A percentile compares a stretch with the other conserved stretches of the same genome.
These are phyloP conservation scores for Nemoura dubitans DNA, from an alignment of 2,888 invertebrate species.

Conservation along the genomic window DNA sequence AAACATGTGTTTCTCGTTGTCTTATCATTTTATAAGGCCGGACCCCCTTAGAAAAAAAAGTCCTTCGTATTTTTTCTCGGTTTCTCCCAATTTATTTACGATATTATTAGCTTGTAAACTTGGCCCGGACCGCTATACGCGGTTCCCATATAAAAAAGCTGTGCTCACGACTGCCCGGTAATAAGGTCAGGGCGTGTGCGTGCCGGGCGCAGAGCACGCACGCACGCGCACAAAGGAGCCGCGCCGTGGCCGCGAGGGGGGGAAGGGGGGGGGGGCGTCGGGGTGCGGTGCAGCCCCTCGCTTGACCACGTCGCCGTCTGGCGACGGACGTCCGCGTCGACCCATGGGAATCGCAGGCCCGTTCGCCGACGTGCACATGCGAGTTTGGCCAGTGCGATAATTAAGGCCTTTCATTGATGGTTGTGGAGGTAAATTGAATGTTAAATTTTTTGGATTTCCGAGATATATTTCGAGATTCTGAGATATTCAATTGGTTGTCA, in stretches of 20 bases:
- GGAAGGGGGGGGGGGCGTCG: neutral
- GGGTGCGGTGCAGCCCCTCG: neutral
- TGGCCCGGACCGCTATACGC: neutral
- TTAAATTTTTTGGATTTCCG: no score
- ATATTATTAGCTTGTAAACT: neutral
- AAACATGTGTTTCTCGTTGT: neutral
- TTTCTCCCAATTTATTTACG: neutral
- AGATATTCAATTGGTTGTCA: no score
- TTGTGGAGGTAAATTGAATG: no score
- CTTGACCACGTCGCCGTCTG: no score
- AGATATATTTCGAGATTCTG: no score
- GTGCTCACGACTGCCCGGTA: neutral
- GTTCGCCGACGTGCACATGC: no score
- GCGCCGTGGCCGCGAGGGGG: neutral
- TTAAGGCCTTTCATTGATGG: no score
- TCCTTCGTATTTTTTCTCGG: neutral
- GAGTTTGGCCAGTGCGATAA: no score
- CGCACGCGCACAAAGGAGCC: neutral
- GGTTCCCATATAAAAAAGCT: neutral
- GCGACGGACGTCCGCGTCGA: no score
- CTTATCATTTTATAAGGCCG: conserved; percentile 12
- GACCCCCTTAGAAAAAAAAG: neutral
- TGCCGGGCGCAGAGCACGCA: neutral
- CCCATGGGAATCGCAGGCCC: no score
- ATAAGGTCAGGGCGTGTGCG: neutral